Evolutionary conservation across 2,797 vertebrate genomes (phyloP), one percentile per base, ranked within the genome.

Genomic region (Kryptolebias ocellatus): DNA sequence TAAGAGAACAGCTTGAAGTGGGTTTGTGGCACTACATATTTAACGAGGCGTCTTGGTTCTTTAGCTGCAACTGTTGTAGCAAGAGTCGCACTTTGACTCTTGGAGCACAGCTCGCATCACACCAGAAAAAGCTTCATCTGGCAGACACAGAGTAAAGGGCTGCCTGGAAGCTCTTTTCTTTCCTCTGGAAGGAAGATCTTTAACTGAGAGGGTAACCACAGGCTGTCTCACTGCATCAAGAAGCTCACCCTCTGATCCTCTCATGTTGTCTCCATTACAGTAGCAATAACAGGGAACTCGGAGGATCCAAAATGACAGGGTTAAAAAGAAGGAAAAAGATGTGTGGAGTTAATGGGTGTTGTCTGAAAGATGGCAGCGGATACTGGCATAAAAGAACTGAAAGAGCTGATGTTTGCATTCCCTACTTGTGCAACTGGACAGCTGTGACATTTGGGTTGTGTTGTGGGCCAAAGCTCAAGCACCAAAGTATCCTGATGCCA

Each of bases 371-470:
- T 70, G 72, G 68, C 72, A 69, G 72, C 57, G 27, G 27, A 54
- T 53, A 37, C 57, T 74, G 73, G 78, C 77, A 56, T 54, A 46
- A 76, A 61, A 64, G 34, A 54, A 72, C 69, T 67, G 49, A 62
- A 64, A 44, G 24, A 64, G 80, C 72, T 66, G 64, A 74, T 78
- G 71, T 79, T 85, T 83, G 62, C 27, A 17, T 57, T 70, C 60
- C 17, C 53, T 62, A 24, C 68, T 64, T 60, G 70, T 87, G 84
- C 73, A 80, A 67, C 53, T 63, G 80, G 86, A 88, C 79, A 87
- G 78, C 83, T 89, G 85, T 90, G 90, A 90, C 91, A 90, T 91
- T 90, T 85, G 24, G 73, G 66, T 65, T 71, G 60, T 20, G 39
- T 66, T 76, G 53, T 51, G 72, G 76, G 74, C 83, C 81, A 83